Base-by-base conservation (phyloP, 2,113 vertebrate species). In the Dipodomys stephensi region DNA sequence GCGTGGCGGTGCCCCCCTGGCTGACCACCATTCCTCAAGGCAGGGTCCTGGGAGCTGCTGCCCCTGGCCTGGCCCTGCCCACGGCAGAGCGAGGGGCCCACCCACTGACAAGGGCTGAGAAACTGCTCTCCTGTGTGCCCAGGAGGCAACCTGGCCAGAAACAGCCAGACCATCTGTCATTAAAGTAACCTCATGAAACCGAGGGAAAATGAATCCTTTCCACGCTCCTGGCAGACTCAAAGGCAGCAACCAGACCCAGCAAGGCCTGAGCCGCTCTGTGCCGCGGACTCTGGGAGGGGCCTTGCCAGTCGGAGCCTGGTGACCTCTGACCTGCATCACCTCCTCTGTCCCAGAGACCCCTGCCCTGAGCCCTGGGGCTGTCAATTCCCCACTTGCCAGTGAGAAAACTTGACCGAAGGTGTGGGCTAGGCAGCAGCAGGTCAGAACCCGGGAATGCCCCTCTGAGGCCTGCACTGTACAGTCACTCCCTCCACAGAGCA, bases 371-470 rank as follows among this genome's bases (percentile, higher is more conserved):
- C 53, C 53, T 57, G 53, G 68, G 69, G 15, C 69, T 13, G 28
- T 8, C 4, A n/a, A 20, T 16, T 71, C 69, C 69, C n/a, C 4
- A 6, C n/a, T 12, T 57, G 53, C 53, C 53, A 57, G 53, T 13
- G 53, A 57, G 53, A 16, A 57, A 57, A 57, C 60, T 69, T 25
- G 19, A 1, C 68, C 22, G 12, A 16, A 8, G 64, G 16, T 4
- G 1, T n/a, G 39, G 0, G 0, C 0, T 0, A 6, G 27, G 27
- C 19, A 7, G 18, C 18, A 5, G 18, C 0, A 6, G 7, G 6
- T 28, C 8, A 8, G 46, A 28, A 25, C 69, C n/a, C 19, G 23
- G 68, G 19, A 20, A 13, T 7, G 25, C n/a, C 23, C 2, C 64
- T 1, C 87, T 0, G 0, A 0, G 8, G 18, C 69, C 82, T 53